These are phyloP conservation scores for Bryconaethiops microstoma DNA, from an alignment of 2,797 vertebrate genomes.

Conservation along the genomic window DNA sequence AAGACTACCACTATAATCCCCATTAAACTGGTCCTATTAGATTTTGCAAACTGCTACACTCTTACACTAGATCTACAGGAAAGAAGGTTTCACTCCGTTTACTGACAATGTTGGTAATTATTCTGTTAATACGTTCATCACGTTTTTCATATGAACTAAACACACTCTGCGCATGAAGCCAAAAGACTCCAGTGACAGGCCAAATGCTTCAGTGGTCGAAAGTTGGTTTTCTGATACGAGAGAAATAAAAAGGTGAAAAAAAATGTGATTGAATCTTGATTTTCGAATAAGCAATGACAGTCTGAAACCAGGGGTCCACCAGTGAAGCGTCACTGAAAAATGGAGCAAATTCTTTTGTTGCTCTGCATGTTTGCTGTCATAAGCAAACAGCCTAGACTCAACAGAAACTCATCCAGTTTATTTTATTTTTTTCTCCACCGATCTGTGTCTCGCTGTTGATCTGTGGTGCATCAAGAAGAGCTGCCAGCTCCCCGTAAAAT, in stretches of 20 bases:
- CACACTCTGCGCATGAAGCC: not conserved
- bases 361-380: not conserved
- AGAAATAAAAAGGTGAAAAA: no score
- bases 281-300: not conserved
- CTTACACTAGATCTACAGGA: not conserved
- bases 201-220: not conserved
- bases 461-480: not conserved
- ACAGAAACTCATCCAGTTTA: not conserved
- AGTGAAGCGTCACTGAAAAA: not conserved
- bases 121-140: no score
- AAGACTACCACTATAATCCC: no score
- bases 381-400: not conserved
- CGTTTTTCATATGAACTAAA: not conserved
- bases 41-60: no score
- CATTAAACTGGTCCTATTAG: no score
- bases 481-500: conserved; percentile 1
- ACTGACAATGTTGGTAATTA: not conserved
- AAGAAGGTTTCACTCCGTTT: not conserved
- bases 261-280: no score
- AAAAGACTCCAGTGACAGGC: no score
- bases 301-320: not conserved
- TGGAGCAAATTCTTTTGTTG: not conserved
- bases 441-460: conserved; percentile 7
- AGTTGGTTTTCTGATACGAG: no score
- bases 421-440: not conserved